phyloP scores from a whole-genome alignment of 2,797 vertebrate genomes.

The Rhinichthys osculus region DNA sequence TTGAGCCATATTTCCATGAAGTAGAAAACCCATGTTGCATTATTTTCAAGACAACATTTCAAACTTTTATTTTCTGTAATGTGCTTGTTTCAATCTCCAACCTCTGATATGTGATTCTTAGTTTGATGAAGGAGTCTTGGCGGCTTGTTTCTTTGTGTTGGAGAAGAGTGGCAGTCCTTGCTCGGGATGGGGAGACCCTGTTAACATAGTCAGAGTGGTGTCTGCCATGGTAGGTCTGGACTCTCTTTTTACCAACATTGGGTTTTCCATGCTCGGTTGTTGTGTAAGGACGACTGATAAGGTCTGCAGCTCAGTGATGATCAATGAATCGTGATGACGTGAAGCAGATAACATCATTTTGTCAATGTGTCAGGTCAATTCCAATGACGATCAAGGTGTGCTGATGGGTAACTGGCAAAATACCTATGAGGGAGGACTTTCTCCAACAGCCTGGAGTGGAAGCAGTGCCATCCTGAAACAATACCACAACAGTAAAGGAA shows the following conservation, averaged over 20 bases:
- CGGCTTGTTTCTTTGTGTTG: slow-evolving; percentile 82
- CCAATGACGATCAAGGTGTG: slow-evolving; percentile 84
- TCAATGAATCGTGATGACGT: background rate
- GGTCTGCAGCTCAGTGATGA: background rate
- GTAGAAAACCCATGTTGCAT: background rate
- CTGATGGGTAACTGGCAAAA: slow-evolving; percentile 89
- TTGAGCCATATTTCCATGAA: background rate
- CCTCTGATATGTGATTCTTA: slow-evolving; percentile 55
- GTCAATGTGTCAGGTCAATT: slow-evolving; percentile 82
- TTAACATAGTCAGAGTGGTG: slow-evolving; percentile 82
- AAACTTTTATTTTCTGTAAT: background rate
- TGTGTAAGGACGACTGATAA: background rate
- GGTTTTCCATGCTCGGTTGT: background rate
- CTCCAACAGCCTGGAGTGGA: slow-evolving; percentile 86
- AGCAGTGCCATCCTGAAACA: slow-evolving; percentile 86
- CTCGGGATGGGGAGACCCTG: slow-evolving; percentile 82
- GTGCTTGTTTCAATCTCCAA: background rate
- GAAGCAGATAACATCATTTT: background rate
- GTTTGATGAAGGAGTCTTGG: slow-evolving; percentile 85
- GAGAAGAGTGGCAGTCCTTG: slow-evolving; percentile 80
- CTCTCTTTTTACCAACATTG: background rate
- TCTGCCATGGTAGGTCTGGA: slow-evolving; percentile 82
- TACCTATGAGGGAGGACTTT: slow-evolving; percentile 78
- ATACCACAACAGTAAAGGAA: slow-evolving; percentile 75
- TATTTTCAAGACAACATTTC: background rate